These are phyloP conservation scores for Spea bombifrons DNA, from an alignment of 2,113 vertebrate species.

Conservation along the genomic window DNA sequence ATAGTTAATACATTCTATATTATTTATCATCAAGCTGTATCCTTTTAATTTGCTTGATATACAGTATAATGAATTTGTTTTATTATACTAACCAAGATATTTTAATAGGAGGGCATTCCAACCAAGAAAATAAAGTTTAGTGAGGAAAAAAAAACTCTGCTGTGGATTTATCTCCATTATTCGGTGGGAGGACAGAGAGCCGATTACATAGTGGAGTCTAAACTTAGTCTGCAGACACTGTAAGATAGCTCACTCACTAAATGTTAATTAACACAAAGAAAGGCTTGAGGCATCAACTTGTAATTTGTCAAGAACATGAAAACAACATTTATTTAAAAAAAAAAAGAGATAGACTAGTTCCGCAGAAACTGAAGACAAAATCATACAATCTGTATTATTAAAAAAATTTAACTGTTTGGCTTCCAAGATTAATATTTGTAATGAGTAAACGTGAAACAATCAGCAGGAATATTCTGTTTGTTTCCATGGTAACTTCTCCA, in stretches of 20 bases:
- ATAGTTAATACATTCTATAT: no score
- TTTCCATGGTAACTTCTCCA: no score
- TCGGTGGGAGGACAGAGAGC: slow-evolving; percentile 34
- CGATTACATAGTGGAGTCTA: slow-evolving; percentile 43
- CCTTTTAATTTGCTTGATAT: no score
- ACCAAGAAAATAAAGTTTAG: not conserved
- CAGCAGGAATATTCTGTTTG: no score
- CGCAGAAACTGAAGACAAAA: not conserved
- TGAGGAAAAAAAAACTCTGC: not conserved
- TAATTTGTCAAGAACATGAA: not conserved
- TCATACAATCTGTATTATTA: not conserved
- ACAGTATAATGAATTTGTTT: not conserved
- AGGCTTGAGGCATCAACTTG: slow-evolving; percentile 1
- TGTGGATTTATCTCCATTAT: slow-evolving; percentile 27
- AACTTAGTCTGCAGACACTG: slow-evolving; percentile 35
- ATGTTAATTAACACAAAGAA: slow-evolving; percentile 1
- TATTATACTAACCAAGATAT: not conserved
- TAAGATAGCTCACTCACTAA: slow-evolving; percentile 37
- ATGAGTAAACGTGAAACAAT: no score
- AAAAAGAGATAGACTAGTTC: not conserved
- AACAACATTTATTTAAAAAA: not conserved
- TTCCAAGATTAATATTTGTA: no score
- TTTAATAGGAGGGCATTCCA: not conserved
- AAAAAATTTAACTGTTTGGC: no score
- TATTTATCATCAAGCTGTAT: no score